Evolutionary conservation across 2,113 vertebrate species (phyloP), one percentile per base, ranked within the genome.

Genomic region (Xenopus laevis): DNA sequence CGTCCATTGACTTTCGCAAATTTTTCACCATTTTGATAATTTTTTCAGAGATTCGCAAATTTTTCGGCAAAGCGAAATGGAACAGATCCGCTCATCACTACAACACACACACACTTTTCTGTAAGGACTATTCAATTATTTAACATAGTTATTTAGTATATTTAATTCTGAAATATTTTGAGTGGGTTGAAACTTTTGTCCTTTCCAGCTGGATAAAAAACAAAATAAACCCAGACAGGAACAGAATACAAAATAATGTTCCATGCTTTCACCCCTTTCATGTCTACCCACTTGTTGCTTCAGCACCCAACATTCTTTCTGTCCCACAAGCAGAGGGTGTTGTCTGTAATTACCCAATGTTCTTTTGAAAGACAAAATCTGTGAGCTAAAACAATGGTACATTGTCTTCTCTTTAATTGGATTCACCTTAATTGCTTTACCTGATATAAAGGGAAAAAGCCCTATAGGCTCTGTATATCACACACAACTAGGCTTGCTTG

Each of bases 341-440:
- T 84, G 74, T 74, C 83, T 74, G 23, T 65, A 33, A 60, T 80
- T 71, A 80, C 82, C 85, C 86, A 83, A 83, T 50, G 68, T 62
- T 78, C 81, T 82, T 82, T 13, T 81, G 77, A 57, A 75, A 72
- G 68, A 79, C 86, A 83, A 82, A 78, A 78, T 80, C 80, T 57
- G n/a, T 11, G 78, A 12, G 78, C 76, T 71, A 70, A 81, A 86
- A 86, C 81, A 86, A 83, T 40, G 33, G 74, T 4, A 1, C 21
- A 72, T 23, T 80, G 80, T 82, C 80, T 85, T 78, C 79, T 79
- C 72, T 33, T 53, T 74, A 40, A 1, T 68, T 64, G 73, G 79
- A 71, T 84, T 85, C 73, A 33, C 59, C 40, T 45, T 65, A 65
- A 65, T 45, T 50, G 46, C 59, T 23, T 64, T 16, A 1, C 72